Evolutionary conservation across 2,888 invertebrate genomes (phyloP).

Genomic region (Plebejus anna): DNA sequence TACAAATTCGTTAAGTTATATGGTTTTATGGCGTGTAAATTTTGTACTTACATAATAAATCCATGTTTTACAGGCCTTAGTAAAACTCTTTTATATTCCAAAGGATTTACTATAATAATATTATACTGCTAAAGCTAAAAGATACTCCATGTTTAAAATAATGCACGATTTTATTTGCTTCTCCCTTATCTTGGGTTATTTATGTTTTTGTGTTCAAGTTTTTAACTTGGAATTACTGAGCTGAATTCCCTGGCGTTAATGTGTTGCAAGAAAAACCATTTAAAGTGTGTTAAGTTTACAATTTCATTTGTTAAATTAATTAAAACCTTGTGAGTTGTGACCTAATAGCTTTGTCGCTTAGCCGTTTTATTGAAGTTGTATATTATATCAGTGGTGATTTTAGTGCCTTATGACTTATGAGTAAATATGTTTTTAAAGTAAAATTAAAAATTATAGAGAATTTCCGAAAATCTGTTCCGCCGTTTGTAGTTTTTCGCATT

Average conservation of each 20-base stretch:
- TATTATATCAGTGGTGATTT: too few species aligned
- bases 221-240: constrained; percentile 22
- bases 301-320: constrained; percentile 6
- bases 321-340: constrained; percentile 1
- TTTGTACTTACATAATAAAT: too few species aligned
- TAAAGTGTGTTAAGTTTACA: neutral
- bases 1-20: too few species aligned
- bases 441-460: too few species aligned
- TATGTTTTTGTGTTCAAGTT: constrained; percentile 22
- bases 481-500: too few species aligned
- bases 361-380: neutral
- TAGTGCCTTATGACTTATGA: too few species aligned
- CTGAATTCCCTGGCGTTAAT: neutral
- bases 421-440: too few species aligned
- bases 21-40: too few species aligned
- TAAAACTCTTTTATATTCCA: too few species aligned
- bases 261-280: constrained; percentile 6
- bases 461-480: too few species aligned
- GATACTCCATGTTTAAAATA: constrained; percentile 3
- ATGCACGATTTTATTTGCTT: constrained; percentile 6
- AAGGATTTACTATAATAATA: too few species aligned
- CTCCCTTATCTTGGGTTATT: constrained; percentile 18
- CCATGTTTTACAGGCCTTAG: too few species aligned
- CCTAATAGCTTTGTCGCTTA: neutral
- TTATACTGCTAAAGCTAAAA: neutral